Percentiles rank a stretch among this genome's conserved stretches.
These are phyloP conservation scores for Mormyrus hasselquistii DNA, from an alignment of 2,797 vertebrate species.

Conservation along the genomic window DNA sequence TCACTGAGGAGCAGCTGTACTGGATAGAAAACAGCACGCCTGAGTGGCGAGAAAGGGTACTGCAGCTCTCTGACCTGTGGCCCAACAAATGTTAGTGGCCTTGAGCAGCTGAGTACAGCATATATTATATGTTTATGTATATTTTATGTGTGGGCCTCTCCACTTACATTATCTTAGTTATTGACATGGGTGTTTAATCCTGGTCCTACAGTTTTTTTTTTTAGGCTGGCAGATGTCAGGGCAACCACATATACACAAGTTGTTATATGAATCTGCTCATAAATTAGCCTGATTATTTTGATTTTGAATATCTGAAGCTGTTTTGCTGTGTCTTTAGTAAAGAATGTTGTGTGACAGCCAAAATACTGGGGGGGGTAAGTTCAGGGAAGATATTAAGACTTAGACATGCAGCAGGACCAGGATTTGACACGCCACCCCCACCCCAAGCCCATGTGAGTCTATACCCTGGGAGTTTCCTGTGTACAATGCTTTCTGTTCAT, in stretches of 20 bases:
- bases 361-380: neutral
- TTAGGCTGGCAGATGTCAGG: neutral
- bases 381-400: neutral
- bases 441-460: neutral
- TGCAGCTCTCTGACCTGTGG: slow-evolving; percentile 4
- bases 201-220: neutral
- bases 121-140: neutral
- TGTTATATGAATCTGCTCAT: neutral
- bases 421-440: neutral
- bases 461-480: neutral
- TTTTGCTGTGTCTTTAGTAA: neutral
- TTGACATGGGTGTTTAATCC: neutral
- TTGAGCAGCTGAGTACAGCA: slow-evolving; percentile 28
- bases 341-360: neutral
- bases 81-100: slow-evolving; percentile 22
- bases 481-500: neutral
- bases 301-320: slow-evolving; percentile 15
- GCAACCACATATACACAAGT: neutral
- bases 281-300: neutral
- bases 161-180: neutral
- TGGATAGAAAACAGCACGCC: neutral
- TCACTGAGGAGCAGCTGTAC: slow-evolving; percentile 46
- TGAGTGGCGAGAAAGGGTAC: neutral
- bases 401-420: neutral
- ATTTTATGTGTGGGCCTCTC: slow-evolving; percentile 25